Percentiles rank a stretch among this genome's conserved stretches.
Evolutionary conservation across 2,888 invertebrate species (phyloP).

Genomic region (Zaprionus bogoriensis): DNA sequence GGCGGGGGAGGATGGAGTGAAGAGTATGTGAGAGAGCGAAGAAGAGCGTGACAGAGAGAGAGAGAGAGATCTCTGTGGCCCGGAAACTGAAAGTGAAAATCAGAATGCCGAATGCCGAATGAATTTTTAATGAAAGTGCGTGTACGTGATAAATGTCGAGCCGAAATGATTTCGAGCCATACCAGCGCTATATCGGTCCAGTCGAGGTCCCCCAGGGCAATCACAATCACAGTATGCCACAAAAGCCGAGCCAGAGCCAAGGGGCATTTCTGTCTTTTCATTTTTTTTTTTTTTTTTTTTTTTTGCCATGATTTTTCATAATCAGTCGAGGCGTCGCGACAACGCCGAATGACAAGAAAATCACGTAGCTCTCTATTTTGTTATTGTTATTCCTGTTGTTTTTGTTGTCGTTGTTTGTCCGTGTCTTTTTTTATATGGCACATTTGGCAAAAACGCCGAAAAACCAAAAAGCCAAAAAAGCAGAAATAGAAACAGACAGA

Average conservation of each 20-base stretch:
- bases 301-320: slow-evolving; percentile 76
- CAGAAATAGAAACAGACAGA: background rate
- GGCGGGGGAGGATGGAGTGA: too few species aligned
- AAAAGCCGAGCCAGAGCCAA: slow-evolving; percentile 52
- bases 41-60: too few species aligned
- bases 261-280: slow-evolving; percentile 41
- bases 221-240: slow-evolving; percentile 14
- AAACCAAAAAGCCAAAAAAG: background rate
- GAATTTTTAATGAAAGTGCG: slow-evolving; percentile 65
- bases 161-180: slow-evolving; percentile 66
- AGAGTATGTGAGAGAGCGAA: too few species aligned
- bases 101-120: slow-evolving; percentile 56
- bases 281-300: slow-evolving; percentile 21
- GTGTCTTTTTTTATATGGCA: slow-evolving; percentile 11
- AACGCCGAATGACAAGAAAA: slow-evolving; percentile 59
- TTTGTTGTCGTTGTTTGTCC: background rate
- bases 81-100: slow-evolving; percentile 76
- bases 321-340: slow-evolving; percentile 42
- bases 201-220: background rate
- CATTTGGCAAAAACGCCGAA: slow-evolving; percentile 29
- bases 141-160: slow-evolving; percentile 74
- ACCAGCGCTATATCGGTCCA: too few species aligned
- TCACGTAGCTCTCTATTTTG: slow-evolving; percentile 54
- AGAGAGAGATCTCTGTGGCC: slow-evolving; percentile 3
- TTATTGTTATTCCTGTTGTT: slow-evolving; percentile 24